Percentiles rank a stretch among this genome's conserved stretches.
phyloP scores from a whole-genome alignment of 2,113 vertebrate species.

The Trachemys scripta region DNA sequence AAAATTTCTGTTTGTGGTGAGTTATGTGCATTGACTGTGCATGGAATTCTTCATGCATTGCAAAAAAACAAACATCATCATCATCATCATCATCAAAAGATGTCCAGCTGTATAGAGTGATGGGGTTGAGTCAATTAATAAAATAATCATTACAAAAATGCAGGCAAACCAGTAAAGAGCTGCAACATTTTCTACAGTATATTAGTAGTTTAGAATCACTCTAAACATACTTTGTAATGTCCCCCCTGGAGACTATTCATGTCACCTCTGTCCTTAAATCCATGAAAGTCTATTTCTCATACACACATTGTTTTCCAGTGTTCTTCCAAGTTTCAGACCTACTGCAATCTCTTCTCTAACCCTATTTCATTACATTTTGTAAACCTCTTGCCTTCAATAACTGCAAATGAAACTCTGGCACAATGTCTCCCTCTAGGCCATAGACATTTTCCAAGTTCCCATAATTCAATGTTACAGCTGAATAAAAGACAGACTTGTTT shows the following conservation, averaged over 20 bases:
- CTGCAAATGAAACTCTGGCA: conserved; percentile 63
- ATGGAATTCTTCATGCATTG: neutral
- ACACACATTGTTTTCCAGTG: neutral
- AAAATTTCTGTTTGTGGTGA: neutral
- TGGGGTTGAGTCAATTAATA: neutral
- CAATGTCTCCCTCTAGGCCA: conserved; percentile 68
- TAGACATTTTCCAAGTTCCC: conserved; percentile 41
- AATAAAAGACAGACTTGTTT: conserved; percentile 54
- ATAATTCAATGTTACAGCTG: conserved; percentile 48
- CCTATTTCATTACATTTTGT: conserved; percentile 74
- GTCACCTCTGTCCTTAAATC: neutral
- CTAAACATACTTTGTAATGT: neutral
- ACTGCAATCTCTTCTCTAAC: conserved; percentile 27
- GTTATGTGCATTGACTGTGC: neutral
- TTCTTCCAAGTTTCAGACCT: conserved; percentile 1
- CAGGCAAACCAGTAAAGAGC: neutral
- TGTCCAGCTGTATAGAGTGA: neutral
- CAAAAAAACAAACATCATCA: neutral
- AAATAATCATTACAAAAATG: neutral
- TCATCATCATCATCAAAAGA: neutral
- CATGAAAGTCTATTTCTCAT: neutral
- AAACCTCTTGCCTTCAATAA: conserved; percentile 74
- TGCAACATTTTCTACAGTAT: neutral
- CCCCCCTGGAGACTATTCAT: neutral
- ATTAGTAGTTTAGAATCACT: neutral